phyloP scores from a whole-genome alignment of 2,888 invertebrate species.

The Nineta flava region DNA sequence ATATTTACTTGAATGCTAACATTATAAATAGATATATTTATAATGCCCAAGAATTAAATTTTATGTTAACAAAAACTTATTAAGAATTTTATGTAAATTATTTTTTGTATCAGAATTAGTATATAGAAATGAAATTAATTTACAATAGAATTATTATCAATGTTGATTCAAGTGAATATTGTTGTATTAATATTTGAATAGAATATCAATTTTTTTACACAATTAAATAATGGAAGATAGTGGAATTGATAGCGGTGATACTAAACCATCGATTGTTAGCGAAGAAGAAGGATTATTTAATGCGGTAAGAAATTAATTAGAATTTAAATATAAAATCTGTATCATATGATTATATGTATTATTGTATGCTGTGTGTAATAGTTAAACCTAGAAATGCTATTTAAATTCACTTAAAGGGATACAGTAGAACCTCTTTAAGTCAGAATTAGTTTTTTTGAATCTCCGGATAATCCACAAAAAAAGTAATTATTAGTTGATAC shows the following conservation, averaged over 20 bases:
- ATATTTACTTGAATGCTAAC: no score
- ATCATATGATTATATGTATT: not conserved
- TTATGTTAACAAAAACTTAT: no score
- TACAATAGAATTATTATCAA: no score
- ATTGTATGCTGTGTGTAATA: not conserved
- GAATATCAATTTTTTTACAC: not conserved
- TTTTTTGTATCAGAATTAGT: no score
- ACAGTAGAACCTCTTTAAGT: not conserved
- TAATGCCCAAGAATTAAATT: no score
- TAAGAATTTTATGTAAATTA: no score
- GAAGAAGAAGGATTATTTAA: conserved; percentile 16
- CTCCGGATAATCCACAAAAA: not conserved
- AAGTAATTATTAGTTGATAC: no score
- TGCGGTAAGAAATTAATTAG: conserved; percentile 6
- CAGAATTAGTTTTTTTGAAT: not conserved
- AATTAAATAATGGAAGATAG: conserved; percentile 31
- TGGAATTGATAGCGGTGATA: conserved; percentile 35
- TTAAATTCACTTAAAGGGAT: no score
- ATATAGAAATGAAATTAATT: no score
- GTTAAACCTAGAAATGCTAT: no score
- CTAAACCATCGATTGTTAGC: conserved; percentile 21
- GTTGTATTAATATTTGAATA: not conserved
- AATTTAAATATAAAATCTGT: conserved; percentile 5
- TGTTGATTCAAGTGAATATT: not conserved
- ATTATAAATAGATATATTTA: no score